Percentiles rank a stretch among this genome's conserved stretches.
Conservation (phyloP, 2,797 vertebrate species). For the Malacoraja senta region DNA sequence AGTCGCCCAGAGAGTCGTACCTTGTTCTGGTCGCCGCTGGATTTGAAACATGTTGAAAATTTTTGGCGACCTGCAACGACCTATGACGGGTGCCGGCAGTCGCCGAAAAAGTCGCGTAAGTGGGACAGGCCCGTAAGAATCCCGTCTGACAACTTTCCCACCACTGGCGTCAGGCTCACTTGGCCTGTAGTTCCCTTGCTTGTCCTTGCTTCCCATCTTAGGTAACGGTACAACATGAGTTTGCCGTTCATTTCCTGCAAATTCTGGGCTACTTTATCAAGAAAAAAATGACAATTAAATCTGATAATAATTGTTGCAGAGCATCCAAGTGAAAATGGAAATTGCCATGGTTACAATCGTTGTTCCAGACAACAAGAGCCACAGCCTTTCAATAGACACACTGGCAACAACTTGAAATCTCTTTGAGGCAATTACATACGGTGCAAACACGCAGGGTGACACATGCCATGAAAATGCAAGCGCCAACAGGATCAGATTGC, state of each 20-base stretch:
- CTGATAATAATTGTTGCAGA: not conserved
- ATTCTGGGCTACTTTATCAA: not conserved
- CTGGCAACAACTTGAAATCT: conserved; percentile 7
- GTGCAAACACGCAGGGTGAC: not conserved
- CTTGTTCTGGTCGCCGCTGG: too few relatives aligned
- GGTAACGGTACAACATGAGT: too few relatives aligned
- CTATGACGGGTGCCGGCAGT: too few relatives aligned
- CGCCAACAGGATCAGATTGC: not conserved
- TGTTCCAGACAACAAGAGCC: not conserved
- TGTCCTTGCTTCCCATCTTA: too few relatives aligned
- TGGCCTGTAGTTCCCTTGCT: too few relatives aligned
- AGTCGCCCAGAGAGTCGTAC: too few relatives aligned
- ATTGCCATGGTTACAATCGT: conserved; percentile 2
- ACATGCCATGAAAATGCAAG: not conserved
- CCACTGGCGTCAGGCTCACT: too few relatives aligned
- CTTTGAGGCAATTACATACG: not conserved
- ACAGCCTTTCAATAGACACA: not conserved
- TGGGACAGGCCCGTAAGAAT: too few relatives aligned
- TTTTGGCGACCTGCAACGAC: too few relatives aligned
- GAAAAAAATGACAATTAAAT: not conserved
- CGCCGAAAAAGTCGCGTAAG: too few relatives aligned
- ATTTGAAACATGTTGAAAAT: too few relatives aligned
- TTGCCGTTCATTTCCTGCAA: not conserved
- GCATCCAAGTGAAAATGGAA: not conserved
- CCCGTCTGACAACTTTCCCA: too few relatives aligned